Conservation (phyloP, 37 sponge, comb jelly and placozoan species). For the Oopsacas minuta region DNA sequence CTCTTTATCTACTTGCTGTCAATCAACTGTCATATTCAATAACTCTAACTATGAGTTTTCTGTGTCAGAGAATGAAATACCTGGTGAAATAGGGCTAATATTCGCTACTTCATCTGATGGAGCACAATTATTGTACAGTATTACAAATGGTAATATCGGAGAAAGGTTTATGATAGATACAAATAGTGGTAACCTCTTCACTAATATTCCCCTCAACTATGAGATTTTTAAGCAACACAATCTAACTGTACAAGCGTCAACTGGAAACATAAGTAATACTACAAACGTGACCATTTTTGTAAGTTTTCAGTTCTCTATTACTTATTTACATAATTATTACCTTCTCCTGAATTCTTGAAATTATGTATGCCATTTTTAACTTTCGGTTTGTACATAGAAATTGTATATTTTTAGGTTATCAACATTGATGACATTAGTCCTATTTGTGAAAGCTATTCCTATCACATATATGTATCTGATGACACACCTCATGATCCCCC, state of each 20-base stretch:
- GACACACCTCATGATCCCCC: background rate
- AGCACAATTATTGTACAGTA: background rate
- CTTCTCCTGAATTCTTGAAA: too few species aligned
- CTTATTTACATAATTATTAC: background rate
- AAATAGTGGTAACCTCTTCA: background rate
- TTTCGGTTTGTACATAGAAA: too few species aligned
- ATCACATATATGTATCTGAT: background rate
- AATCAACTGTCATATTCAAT: background rate
- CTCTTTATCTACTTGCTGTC: background rate
- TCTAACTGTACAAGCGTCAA: background rate
- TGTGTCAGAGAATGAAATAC: background rate
- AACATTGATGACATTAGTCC: slow-evolving; percentile 2
- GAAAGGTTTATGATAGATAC: background rate
- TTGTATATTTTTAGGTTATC: background rate
- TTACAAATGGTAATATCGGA: background rate
- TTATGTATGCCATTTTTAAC: too few species aligned
- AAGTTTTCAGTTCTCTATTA: background rate
- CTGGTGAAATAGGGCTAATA: background rate
- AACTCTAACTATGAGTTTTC: background rate
- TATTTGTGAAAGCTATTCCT: background rate
- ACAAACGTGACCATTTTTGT: background rate
- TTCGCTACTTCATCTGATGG: background rate
- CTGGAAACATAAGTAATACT: background rate
- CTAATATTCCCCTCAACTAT: background rate
- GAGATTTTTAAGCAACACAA: background rate